phyloP scores from a whole-genome alignment of 2,888 invertebrate genomes.

The Drosophila leonis region DNA sequence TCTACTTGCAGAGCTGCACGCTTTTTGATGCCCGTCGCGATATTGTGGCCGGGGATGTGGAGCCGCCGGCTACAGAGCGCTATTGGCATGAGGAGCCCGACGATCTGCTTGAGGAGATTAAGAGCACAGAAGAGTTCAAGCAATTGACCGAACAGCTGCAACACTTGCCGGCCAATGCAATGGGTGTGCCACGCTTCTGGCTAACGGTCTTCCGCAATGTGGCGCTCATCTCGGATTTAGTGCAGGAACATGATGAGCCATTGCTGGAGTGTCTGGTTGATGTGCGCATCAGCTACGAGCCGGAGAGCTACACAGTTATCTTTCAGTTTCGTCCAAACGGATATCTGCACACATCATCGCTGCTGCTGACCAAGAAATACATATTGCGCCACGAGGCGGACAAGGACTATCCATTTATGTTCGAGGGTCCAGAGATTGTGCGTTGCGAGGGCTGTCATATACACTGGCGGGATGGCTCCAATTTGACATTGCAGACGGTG shows the following conservation, averaged over 20 bases:
- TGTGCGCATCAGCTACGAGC: conserved; percentile 60
- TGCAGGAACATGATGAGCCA: conserved; percentile 67
- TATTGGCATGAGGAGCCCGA: conserved; percentile 54
- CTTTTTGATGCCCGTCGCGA: conserved; percentile 59
- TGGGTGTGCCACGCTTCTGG: conserved; percentile 68
- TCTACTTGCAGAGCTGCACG: conserved; percentile 54
- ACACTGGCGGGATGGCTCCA: conserved; percentile 65
- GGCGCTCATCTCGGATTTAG: conserved; percentile 60
- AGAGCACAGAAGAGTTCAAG: conserved; percentile 53
- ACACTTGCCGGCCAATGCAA: conserved; percentile 34
- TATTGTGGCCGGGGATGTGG: conserved; percentile 55
- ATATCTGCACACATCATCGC: conserved; percentile 58
- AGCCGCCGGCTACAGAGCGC: conserved; percentile 47
- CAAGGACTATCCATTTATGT: conserved; percentile 61
- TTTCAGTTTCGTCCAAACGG: conserved; percentile 59
- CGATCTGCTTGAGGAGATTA: conserved; percentile 53
- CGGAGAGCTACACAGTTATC: conserved; percentile 58
- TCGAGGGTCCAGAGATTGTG: conserved; percentile 70
- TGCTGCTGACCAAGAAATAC: conserved; percentile 64
- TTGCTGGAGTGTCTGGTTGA: conserved; percentile 59
- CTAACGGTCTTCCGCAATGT: conserved; percentile 71
- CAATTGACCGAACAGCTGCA: conserved; percentile 39
- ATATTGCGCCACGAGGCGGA: conserved; percentile 66
- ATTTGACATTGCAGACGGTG: conserved; percentile 62
- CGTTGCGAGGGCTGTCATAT: conserved; percentile 71